These are phyloP conservation scores for Lamellibrachia columna DNA, from an alignment of 2,888 invertebrate genomes.

Conservation along the genomic window DNA sequence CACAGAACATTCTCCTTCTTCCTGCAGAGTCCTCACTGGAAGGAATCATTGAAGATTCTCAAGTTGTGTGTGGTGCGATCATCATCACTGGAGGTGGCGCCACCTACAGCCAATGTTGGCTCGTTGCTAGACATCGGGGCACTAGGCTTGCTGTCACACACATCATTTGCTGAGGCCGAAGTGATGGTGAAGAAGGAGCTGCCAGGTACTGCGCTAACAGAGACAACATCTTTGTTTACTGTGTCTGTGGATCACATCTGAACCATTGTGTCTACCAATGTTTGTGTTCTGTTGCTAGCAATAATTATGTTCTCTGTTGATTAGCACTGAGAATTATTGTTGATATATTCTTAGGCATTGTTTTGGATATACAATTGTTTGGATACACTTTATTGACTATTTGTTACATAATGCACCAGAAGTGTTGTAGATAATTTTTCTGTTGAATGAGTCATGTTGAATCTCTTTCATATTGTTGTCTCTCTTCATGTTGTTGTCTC, in stretches of 20 bases:
- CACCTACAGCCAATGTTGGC: slow-evolving; percentile 55
- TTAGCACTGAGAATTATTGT: too few relatives aligned
- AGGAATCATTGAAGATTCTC: slow-evolving; percentile 93
- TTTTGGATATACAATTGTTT: too few relatives aligned
- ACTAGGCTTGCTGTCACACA: slow-evolving; percentile 45
- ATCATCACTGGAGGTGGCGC: slow-evolving; percentile 76
- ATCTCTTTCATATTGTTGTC: too few relatives aligned
- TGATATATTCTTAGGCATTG: too few relatives aligned
- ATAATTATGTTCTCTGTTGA: too few relatives aligned
- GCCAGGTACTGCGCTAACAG: slow-evolving; percentile 64
- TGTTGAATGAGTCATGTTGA: too few relatives aligned
- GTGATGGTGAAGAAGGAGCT: slow-evolving; percentile 85
- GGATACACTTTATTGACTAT: too few relatives aligned
- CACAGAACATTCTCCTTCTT: slow-evolving; percentile 35
- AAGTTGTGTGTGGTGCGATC: slow-evolving; percentile 95
- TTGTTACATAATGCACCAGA: too few relatives aligned
- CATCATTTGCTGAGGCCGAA: slow-evolving; percentile 83
- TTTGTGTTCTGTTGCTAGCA: too few relatives aligned
- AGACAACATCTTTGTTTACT: background rate
- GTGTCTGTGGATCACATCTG: background rate
- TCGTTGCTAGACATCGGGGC: slow-evolving; percentile 37
- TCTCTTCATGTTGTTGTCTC: too few relatives aligned
- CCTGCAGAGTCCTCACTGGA: slow-evolving; percentile 86
- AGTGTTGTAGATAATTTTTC: too few relatives aligned
- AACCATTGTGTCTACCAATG: too few relatives aligned